phyloP scores from a whole-genome alignment of 2,888 invertebrate genomes.

The Eremobia ochroleuca region DNA sequence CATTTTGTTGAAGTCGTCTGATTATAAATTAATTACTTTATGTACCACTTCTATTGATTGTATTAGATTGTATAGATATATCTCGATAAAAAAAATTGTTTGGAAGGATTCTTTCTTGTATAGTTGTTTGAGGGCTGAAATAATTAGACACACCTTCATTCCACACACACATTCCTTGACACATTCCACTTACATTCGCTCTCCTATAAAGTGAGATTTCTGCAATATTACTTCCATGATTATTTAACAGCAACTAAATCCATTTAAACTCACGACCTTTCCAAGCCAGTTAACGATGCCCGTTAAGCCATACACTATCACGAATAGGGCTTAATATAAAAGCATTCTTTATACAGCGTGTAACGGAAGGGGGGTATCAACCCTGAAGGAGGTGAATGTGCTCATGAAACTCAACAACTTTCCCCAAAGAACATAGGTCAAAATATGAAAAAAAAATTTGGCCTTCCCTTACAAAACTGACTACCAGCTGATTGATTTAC shows the following conservation, averaged over 20 bases:
- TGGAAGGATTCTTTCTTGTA: neutral
- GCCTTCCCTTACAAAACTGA: too few relatives aligned
- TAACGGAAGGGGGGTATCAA: too few relatives aligned
- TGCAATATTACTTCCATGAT: neutral
- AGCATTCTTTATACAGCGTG: neutral
- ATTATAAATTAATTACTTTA: neutral
- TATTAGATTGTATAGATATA: neutral
- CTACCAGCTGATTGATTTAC: too few relatives aligned
- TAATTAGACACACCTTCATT: too few relatives aligned
- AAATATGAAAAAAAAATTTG: too few relatives aligned
- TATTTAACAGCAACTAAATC: neutral
- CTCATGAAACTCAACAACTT: too few relatives aligned
- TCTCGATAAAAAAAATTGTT: neutral
- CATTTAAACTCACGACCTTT: constrained; percentile 37
- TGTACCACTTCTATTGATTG: neutral
- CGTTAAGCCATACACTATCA: constrained; percentile 29
- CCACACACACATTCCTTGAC: too few relatives aligned
- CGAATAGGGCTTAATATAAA: constrained; percentile 20
- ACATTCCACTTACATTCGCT: neutral
- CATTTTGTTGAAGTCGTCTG: constrained; percentile 4
- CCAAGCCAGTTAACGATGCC: constrained; percentile 9
- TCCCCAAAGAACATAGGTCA: too few relatives aligned
- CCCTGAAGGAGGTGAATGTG: too few relatives aligned
- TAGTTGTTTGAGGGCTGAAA: neutral
- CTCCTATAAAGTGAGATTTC: neutral